phyloP scores from a whole-genome alignment of 2,888 invertebrate species.

The Doris montereyensis region DNA sequence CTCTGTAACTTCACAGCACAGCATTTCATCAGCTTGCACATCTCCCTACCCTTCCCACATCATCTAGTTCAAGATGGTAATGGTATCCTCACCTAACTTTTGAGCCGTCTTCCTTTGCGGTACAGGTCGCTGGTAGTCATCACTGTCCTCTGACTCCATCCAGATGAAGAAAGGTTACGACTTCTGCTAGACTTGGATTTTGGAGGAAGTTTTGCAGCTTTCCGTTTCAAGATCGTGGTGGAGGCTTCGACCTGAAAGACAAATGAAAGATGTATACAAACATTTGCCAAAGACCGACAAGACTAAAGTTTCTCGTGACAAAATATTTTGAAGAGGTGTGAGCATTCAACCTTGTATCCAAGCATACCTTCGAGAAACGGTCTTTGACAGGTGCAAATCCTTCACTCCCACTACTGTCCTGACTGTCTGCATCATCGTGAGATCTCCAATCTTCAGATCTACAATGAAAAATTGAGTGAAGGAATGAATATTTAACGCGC shows the following conservation, averaged over 20 bases:
- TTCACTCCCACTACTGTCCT: conserved; percentile 54
- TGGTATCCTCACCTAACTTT: too few relatives aligned
- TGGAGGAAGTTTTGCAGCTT: conserved; percentile 30
- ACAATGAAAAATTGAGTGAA: conserved; percentile 37
- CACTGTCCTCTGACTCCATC: conserved; percentile 65
- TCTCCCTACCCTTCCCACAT: too few relatives aligned
- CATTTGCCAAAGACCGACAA: too few relatives aligned
- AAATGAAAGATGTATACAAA: too few relatives aligned
- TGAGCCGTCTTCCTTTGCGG: conserved; percentile 49
- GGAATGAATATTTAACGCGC: not conserved
- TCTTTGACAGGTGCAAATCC: too few relatives aligned
- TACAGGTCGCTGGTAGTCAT: conserved; percentile 52
- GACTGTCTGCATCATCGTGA: conserved; percentile 32
- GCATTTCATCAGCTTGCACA: too few relatives aligned
- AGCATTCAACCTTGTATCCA: too few relatives aligned
- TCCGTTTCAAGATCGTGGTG: conserved; percentile 42
- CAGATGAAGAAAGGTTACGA: conserved; percentile 51
- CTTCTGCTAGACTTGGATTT: conserved; percentile 38
- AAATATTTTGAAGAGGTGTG: too few relatives aligned
- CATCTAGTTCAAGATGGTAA: too few relatives aligned
- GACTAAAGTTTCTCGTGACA: too few relatives aligned
- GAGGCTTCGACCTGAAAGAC: conserved; percentile 37
- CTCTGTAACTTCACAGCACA: too few relatives aligned
- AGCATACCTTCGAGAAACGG: too few relatives aligned
- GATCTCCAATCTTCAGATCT: conserved; percentile 68